Evolutionary conservation across 2,888 invertebrate genomes (phyloP), one percentile per base, ranked within the genome.

Genomic region (Chalcis sispes): DNA sequence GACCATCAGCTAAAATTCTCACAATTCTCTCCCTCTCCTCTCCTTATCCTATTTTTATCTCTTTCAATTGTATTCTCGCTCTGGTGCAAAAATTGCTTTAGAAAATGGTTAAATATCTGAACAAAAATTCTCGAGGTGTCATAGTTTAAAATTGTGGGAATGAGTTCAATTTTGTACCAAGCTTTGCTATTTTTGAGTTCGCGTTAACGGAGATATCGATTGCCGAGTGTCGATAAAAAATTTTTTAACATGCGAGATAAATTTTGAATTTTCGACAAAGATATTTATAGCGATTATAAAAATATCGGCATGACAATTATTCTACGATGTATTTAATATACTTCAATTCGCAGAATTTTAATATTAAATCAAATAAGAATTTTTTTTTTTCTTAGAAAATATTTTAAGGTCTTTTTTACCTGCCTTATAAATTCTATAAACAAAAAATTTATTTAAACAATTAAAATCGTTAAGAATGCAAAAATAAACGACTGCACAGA

Each of bases 1-100:
- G 27, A 54, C 52, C 52, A 62, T 61, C 54, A 62, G 50, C 50
- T 52, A 62, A 40, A 62, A 62, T 62, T 52, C 20, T 42, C 54
- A 62, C n/a, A 62, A 71, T 20, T 56, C 54, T 42, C 40, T 42
- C n/a, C 20, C 29, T 40, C 27, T 27, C 13, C 50, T 36, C 42
- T 25, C 20, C 46, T 10, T n/a, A n/a, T n/a, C n/a, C n/a, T n/a
- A n/a, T n/a, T n/a, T n/a, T n/a, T n/a, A n/a, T n/a, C n/a, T n/a
- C n/a, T n/a, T n/a, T n/a, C n/a, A n/a, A n/a, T n/a, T 5, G 32
- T 8, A 25, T 25, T 2, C 56, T 23, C 4, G 13, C 25, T 23
- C 25, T 10, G 5, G 2, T 23, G n/a, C 7, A 20, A 10, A 59
- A 70, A 50, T 61, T 40, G 69, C 59, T 59, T 59, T 29, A 61